phyloP scores from a whole-genome alignment of 1,140 invertebrate genomes.

The Drosophila equinoxialis region DNA sequence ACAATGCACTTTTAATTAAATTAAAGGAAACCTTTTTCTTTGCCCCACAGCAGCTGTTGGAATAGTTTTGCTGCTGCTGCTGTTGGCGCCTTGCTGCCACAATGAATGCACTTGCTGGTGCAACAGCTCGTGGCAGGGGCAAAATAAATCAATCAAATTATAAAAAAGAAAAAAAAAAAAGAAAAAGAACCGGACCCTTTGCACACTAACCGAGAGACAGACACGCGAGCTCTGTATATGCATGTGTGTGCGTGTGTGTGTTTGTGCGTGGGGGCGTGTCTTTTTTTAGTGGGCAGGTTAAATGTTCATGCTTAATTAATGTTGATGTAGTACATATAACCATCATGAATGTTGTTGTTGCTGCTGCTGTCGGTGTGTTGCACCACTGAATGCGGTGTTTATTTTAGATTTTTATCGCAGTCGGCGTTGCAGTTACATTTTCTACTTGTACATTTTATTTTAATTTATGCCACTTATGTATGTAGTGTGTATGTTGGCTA shows the following conservation, averaged over 20 bases:
- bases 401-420: constrained; percentile 78
- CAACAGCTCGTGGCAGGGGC: constrained; percentile 31
- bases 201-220: constrained; percentile 18
- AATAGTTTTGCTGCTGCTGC: constrained; percentile 4
- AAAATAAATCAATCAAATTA: constrained; percentile 78
- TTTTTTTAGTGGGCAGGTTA: constrained; percentile 61
- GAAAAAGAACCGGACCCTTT: constrained; percentile 29
- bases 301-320: constrained; percentile 81
- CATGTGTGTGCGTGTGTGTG: constrained; percentile 19
- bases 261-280: constrained; percentile 48
- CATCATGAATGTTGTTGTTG: constrained; percentile 56
- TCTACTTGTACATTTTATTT: constrained; percentile 76
- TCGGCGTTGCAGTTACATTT: constrained; percentile 69
- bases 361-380: constrained; percentile 19
- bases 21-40: constrained; percentile 37
- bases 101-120: constrained; percentile 23
- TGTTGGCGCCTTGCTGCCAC: constrained; percentile 29
- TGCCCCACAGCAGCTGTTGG: constrained; percentile 24
- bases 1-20: constrained; percentile 72
- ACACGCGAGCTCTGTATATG: constrained; percentile 46
- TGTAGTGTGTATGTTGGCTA: constrained; percentile 23
- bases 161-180: constrained; percentile 32
- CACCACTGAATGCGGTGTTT: constrained; percentile 61
- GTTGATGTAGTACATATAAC: constrained; percentile 51
- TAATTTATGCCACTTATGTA: constrained; percentile 78